A percentile compares a stretch with the other conserved stretches of the same genome.
phyloP scores from a whole-genome alignment of 92 coral and sea anemone genomes.

The Micromussa lordhowensis region DNA sequence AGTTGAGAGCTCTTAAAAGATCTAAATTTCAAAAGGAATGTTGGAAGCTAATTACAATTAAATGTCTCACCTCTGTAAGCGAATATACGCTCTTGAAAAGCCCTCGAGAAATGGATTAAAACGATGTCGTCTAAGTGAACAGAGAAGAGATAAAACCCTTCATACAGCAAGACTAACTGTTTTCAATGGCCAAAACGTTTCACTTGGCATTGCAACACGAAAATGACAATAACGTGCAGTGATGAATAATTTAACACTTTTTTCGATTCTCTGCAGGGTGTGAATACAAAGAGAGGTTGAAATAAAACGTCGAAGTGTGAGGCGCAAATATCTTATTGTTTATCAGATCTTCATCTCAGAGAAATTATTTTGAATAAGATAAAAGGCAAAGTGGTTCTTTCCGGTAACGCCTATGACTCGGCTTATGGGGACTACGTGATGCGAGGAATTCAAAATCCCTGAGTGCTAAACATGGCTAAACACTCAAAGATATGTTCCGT shows the following conservation, averaged over 20 bases:
- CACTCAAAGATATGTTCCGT: neutral
- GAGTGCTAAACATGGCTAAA: neutral
- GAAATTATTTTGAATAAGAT: constrained; percentile 8
- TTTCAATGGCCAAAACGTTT: neutral
- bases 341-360: neutral
- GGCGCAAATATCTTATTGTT: constrained; percentile 17
- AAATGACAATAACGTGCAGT: neutral
- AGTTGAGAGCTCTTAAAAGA: neutral
- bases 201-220: neutral
- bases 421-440: neutral
- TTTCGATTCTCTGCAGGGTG: constrained; percentile 4
- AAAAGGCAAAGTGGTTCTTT: neutral
- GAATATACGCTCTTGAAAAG: neutral
- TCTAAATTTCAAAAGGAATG: constrained; percentile 2
- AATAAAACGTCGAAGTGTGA: neutral
- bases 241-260: neutral
- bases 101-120: constrained; percentile 3
- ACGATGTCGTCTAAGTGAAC: neutral
- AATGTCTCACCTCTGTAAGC: neutral
- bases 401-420: constrained; percentile 5
- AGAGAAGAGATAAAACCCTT: neutral
- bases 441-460: neutral
- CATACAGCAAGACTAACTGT: neutral
- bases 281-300: neutral
- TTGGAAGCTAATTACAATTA: neutral